A percentile compares a stretch with the other conserved stretches of the same genome.
Conservation (phyloP, 2,113 vertebrate genomes). For the Psephotus haematonotus region DNA sequence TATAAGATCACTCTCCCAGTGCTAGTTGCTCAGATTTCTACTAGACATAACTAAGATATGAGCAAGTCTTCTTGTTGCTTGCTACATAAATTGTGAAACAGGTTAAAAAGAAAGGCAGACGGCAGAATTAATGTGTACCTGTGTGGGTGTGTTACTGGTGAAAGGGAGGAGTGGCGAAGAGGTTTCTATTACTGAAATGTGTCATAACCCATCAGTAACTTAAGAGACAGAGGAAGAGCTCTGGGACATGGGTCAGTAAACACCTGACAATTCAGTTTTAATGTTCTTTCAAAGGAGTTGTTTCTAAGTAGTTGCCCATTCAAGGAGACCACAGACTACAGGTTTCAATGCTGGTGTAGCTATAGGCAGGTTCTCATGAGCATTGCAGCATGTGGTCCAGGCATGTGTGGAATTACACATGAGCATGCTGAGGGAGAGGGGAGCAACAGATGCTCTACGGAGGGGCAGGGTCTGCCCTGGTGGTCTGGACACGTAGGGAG, state of each 20-base stretch:
- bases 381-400: not conserved
- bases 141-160: rapidly evolving
- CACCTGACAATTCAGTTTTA: not conserved
- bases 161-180: not conserved
- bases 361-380: not conserved
- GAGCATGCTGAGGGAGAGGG: not conserved
- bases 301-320: not conserved
- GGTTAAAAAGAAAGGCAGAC: not conserved
- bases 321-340: not conserved
- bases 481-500: not conserved
- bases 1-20: not conserved
- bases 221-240: not conserved
- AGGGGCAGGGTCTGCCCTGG: not conserved
- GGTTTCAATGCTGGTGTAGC: not conserved
- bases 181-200: not conserved
- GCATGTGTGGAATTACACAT: rapidly evolving
- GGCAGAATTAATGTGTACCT: not conserved
- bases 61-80: not conserved
- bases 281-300: not conserved
- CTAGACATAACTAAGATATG: not conserved
- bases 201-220: not conserved
- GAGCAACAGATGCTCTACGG: rapidly evolving
- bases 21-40: not conserved
- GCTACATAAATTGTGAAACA: not conserved
- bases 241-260: not conserved